A percentile compares a stretch with the other conserved stretches of the same genome.
These are phyloP conservation scores for Penaeus vannamei DNA, from an alignment of 1,140 invertebrate species.

Conservation along the genomic window DNA sequence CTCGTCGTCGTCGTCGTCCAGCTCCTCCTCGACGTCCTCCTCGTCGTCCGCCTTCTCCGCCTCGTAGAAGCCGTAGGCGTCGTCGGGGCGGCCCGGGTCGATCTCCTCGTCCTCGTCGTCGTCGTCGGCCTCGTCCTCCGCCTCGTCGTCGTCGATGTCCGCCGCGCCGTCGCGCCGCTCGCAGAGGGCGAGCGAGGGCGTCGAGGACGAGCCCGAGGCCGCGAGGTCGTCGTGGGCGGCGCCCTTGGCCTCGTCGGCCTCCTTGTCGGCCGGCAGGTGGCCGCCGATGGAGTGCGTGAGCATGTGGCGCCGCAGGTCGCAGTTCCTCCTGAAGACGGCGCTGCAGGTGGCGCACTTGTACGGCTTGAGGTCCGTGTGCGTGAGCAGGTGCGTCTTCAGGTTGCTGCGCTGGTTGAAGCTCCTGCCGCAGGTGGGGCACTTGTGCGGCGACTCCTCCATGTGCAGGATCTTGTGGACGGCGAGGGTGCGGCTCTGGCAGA, in stretches of 20 bases:
- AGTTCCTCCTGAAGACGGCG: slow-evolving; percentile 72
- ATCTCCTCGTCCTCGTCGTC: slow-evolving; percentile 67
- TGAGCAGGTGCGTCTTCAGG: slow-evolving; percentile 60
- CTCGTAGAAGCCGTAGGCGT: slow-evolving; percentile 65
- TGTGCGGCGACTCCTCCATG: slow-evolving; percentile 62
- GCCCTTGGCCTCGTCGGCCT: slow-evolving; percentile 75
- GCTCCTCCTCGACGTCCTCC: slow-evolving; percentile 60
- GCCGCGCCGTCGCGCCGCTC: slow-evolving; percentile 50
- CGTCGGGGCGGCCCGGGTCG: slow-evolving; percentile 66
- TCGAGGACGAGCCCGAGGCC: slow-evolving; percentile 71
- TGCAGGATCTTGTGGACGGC: slow-evolving; percentile 63
- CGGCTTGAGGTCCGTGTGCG: slow-evolving; percentile 59
- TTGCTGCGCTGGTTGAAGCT: slow-evolving; percentile 61
- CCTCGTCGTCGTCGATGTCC: slow-evolving; percentile 57
- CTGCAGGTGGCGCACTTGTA: slow-evolving; percentile 63
- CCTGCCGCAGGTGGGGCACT: slow-evolving; percentile 60
- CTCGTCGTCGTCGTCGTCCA: slow-evolving; percentile 58
- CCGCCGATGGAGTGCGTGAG: slow-evolving; percentile 85
- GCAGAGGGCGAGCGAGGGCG: slow-evolving; percentile 69
- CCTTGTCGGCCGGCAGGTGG: slow-evolving; percentile 81
- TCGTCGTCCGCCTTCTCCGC: slow-evolving; percentile 62
- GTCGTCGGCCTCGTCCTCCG: slow-evolving; percentile 54
- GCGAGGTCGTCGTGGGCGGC: slow-evolving; percentile 68
- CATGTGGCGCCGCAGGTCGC: slow-evolving; percentile 86
- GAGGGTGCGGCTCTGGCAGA: slow-evolving; percentile 62